Evolutionary conservation across 2,888 invertebrate genomes (phyloP), one percentile per base, ranked within the genome.

Genomic region (Altica lythri): DNA sequence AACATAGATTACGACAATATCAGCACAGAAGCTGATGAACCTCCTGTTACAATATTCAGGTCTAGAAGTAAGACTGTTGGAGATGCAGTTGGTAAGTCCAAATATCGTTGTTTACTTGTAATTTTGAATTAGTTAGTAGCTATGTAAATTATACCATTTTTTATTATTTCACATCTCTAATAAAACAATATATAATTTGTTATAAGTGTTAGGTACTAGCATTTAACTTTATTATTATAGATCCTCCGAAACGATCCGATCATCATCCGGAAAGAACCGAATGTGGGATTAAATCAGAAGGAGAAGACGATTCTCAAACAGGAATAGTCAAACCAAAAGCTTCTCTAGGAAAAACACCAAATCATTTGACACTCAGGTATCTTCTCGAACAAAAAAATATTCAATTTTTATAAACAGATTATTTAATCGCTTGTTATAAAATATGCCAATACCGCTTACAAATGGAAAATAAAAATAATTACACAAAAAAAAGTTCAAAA

Each of bases 51-150:
- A 42, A 77, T 71, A 48, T 92, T 93, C 77, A 83, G 93, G 68
- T 85, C 87, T 64, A 84, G 95, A 68, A 94, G 94, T 80, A 93
- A 91, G 80, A 95, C 93, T n/a, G 84, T 94, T 63, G 90, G 92
- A 65, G 94, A 95, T 75, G 82, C 87, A 52, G 82, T 85, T 69
- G 90, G 90, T 89, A 73, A 73, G 75, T 19, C 13, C n/a, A 4
- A 14, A 16, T 6, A 10, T 3, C 16, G 9, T 40, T n/a, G 1
- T 2, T 18, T 16, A 19, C 1, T 16, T 17, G 2, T 2, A 14
- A 2, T 13, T 18, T 12, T 18, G 9, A n/a, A 14, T 14, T 18
- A 8, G 8, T 25, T 14, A 2, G 27, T 18, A 35, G 8, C 16
- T 27, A 5, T 25, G 27, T n/a, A n/a, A n/a, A n/a, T n/a, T n/a